phyloP scores from a whole-genome alignment of 1,140 invertebrate species.

The Conus ventricosus region DNA sequence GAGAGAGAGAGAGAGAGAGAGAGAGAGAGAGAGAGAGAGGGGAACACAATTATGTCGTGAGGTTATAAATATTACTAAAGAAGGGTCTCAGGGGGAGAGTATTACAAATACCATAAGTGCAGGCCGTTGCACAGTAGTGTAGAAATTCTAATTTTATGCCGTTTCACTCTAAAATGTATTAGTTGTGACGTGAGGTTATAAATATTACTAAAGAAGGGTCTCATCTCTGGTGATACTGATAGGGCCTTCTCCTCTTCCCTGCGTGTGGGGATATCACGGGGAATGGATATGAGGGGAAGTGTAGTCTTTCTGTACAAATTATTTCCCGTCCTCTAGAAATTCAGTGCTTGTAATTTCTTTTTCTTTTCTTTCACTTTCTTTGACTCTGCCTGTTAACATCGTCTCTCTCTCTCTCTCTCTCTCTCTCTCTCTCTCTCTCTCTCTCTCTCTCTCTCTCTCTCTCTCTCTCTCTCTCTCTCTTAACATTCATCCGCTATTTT shows the following conservation, averaged over 20 bases:
- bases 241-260: neutral
- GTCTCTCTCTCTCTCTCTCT: neutral
- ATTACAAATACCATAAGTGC: too few species aligned
- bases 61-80: too few species aligned
- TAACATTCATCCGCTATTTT: too few species aligned
- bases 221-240: too few species aligned
- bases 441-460: slow-evolving; percentile 18
- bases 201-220: neutral
- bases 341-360: neutral
- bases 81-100: too few species aligned
- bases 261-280: too few species aligned
- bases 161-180: too few species aligned
- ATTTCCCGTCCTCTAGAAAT: neutral
- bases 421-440: slow-evolving; percentile 1
- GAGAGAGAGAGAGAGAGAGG: slow-evolving; percentile 85
- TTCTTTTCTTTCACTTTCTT: slow-evolving; percentile 6
- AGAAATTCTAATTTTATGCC: too few species aligned
- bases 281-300: neutral
- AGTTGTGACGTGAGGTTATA: neutral
- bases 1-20: slow-evolving; percentile 75
- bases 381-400: neutral
- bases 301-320: neutral
- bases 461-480: too few species aligned
- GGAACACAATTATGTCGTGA: neutral
- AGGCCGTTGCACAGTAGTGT: too few species aligned